These are phyloP conservation scores for Alethe diademata DNA, from an alignment of 2,113 vertebrate genomes.

Conservation along the genomic window DNA sequence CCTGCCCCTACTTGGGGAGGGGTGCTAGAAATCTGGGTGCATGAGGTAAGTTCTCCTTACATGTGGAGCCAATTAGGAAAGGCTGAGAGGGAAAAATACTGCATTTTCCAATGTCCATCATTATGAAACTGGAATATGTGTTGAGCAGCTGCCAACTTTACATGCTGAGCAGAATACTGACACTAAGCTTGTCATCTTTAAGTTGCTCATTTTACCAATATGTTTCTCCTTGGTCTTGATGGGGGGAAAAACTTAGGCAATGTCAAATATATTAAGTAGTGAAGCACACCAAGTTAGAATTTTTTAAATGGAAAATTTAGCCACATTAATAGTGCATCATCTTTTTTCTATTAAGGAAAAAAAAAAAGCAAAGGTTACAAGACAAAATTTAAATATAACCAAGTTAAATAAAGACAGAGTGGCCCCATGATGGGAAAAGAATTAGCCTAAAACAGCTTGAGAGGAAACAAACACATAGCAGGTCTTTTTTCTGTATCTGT, in stretches of 20 bases:
- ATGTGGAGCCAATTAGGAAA: slow-evolving; percentile 52
- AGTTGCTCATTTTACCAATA: slow-evolving; percentile 20
- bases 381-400: slow-evolving; percentile 26
- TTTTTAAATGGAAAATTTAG: slow-evolving; percentile 47
- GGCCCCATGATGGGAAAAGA: slow-evolving; percentile 1
- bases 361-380: slow-evolving; percentile 19
- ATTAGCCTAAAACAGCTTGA: slow-evolving; percentile 2
- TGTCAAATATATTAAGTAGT: slow-evolving; percentile 16
- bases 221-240: slow-evolving; percentile 20
- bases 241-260: slow-evolving; percentile 13
- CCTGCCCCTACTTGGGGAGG: neutral
- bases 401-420: slow-evolving; percentile 23
- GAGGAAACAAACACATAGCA: neutral
- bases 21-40: slow-evolving; percentile 8
- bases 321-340: slow-evolving; percentile 27
- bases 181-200: slow-evolving; percentile 36
- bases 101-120: slow-evolving; percentile 40
- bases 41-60: slow-evolving; percentile 39
- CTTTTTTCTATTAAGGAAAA: slow-evolving; percentile 45
- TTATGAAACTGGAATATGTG: slow-evolving; percentile 13
- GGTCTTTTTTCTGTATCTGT: neutral
- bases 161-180: slow-evolving; percentile 22
- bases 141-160: slow-evolving; percentile 36
- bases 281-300: neutral
- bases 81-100: slow-evolving; percentile 22